Conservation (phyloP, 2,113 vertebrate genomes). For the Sus scrofa region DNA sequence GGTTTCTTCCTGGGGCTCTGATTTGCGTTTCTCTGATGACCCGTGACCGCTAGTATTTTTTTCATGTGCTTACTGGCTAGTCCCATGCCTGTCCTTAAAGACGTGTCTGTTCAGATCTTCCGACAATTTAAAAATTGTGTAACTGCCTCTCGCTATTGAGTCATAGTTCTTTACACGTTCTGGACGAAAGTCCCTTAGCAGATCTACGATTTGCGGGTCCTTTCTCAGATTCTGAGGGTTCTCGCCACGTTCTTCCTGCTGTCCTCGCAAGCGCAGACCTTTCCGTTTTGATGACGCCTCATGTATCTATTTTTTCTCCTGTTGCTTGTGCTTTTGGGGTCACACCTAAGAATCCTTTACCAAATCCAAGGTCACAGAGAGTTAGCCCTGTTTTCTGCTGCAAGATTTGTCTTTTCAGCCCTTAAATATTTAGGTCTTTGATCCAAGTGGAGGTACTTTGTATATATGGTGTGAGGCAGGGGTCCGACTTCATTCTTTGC, state of each 20-base stretch:
- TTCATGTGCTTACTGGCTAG: not conserved
- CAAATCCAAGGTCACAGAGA: not conserved
- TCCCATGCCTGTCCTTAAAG: not conserved
- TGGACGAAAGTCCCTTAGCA: not conserved
- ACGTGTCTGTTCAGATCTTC: not conserved
- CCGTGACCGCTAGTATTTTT: fast-evolving
- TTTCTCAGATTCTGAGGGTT: no score
- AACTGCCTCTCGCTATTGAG: no score
- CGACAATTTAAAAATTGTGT: not conserved
- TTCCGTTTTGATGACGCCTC: no score
- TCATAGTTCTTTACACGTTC: not conserved
- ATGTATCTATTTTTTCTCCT: fast-evolving
- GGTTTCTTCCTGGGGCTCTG: not conserved
- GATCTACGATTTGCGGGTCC: fast-evolving
- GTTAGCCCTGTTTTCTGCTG: not conserved
- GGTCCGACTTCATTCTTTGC: fast-evolving
- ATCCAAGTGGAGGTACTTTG: fast-evolving
- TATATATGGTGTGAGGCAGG: fast-evolving
- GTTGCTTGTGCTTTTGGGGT: no score
- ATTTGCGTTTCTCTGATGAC: not conserved
- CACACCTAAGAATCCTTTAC: not conserved
- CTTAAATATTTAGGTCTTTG: not conserved
- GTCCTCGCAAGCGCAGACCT: no score
- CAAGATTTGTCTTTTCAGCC: fast-evolving
- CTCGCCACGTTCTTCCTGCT: no score